Conservation (phyloP, 2,113 vertebrate species). For the Cyanoliseus patagonus region DNA sequence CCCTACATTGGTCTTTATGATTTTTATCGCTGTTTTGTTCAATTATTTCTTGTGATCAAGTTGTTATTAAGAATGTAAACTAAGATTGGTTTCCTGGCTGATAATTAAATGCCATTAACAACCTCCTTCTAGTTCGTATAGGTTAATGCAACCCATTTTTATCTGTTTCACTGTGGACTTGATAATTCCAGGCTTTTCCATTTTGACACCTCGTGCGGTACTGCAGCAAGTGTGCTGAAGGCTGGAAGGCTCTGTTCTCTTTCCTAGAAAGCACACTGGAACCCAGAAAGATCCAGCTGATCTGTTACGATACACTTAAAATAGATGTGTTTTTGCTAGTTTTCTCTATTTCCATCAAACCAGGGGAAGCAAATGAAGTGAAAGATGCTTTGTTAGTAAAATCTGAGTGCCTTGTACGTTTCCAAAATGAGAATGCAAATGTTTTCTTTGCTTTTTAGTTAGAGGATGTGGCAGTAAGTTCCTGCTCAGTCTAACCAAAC, state of each 20-base stretch:
- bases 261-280: background rate
- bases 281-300: background rate
- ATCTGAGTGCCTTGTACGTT: background rate
- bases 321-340: rapidly evolving
- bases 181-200: background rate
- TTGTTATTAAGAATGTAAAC: background rate
- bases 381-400: background rate
- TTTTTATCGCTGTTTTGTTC: background rate
- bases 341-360: background rate
- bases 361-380: background rate
- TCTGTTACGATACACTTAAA: background rate
- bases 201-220: background rate
- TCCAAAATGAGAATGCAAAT: background rate
- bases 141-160: background rate
- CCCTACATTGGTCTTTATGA: background rate
- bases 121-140: background rate
- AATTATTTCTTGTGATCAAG: background rate
- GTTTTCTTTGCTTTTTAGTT: background rate
- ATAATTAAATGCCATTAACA: background rate
- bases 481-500: background rate
- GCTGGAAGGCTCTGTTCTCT: background rate
- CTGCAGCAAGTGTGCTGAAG: background rate
- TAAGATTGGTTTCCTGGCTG: background rate
- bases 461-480: background rate
- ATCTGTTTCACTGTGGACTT: background rate